phyloP scores from a whole-genome alignment of 2,797 vertebrate species.

The Huso huso region DNA sequence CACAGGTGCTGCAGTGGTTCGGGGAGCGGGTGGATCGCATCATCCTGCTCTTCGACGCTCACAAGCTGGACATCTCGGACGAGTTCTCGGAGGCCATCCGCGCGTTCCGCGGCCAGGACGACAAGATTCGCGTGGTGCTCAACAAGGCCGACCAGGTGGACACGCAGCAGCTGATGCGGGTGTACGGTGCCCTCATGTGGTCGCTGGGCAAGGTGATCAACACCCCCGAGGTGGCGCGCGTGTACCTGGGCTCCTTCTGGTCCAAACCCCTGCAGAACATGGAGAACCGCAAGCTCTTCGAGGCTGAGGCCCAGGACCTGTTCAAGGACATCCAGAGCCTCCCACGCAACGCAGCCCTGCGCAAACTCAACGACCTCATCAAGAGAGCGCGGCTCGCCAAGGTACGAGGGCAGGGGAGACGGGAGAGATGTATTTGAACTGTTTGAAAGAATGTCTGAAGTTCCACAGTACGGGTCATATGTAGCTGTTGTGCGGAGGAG shows the following conservation, averaged over 20 bases:
- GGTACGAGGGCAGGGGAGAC: conserved; percentile 52
- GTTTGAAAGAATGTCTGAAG: background rate
- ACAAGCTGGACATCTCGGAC: conserved; percentile 95
- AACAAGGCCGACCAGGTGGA: conserved; percentile 97
- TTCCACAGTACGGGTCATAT: background rate
- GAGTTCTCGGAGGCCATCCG: conserved; percentile 95
- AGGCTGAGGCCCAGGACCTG: conserved; percentile 86
- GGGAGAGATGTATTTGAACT: background rate
- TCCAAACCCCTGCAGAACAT: conserved; percentile 86
- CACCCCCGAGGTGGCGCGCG: conserved; percentile 85
- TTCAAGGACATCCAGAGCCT: conserved; percentile 90
- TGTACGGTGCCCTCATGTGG: conserved; percentile 97
- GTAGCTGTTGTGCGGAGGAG: background rate
- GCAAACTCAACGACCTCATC: conserved; percentile 95
- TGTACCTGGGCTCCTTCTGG: conserved; percentile 96
- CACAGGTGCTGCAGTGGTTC: conserved; percentile 70
- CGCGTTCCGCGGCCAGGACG: conserved; percentile 88
- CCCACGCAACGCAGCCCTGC: conserved; percentile 84
- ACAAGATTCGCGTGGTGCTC: conserved; percentile 93
- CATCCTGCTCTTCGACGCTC: conserved; percentile 72
- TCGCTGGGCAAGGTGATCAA: conserved; percentile 94
- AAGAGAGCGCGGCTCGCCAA: conserved; percentile 91
- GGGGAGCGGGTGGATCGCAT: conserved; percentile 68
- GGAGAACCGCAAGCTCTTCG: conserved; percentile 85
- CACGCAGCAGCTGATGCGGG: conserved; percentile 93